A percentile compares a stretch with the other conserved stretches of the same genome.
Evolutionary conservation across 1,140 invertebrate genomes (phyloP).

Genomic region (Mya arenaria): DNA sequence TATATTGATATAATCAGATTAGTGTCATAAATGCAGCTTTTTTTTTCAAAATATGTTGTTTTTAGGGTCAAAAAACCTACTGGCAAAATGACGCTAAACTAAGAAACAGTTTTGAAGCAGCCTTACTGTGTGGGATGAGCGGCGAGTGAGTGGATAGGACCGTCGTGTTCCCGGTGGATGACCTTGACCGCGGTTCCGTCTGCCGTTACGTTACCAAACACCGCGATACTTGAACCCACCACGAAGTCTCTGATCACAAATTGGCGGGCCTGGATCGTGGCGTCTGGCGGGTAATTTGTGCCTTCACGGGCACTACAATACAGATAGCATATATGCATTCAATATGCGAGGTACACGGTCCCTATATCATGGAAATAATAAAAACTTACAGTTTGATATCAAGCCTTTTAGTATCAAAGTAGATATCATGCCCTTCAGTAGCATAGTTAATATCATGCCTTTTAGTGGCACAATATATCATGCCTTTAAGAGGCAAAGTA

Average conservation of each 20-base stretch:
- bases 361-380: no score
- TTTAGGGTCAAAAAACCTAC: no score
- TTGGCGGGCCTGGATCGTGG: conserved; percentile 76
- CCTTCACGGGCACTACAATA: conserved; percentile 70
- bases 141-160: conserved; percentile 77
- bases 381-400: no score
- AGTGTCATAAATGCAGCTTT: neutral
- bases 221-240: conserved; percentile 76
- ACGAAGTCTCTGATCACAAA: conserved; percentile 80
- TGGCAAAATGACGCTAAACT: no score
- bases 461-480: no score
- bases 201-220: conserved; percentile 77
- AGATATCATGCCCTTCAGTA: no score
- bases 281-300: conserved; percentile 77
- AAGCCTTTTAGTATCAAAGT: no score
- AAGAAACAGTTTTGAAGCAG: no score
- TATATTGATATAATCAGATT: neutral
- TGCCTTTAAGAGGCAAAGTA: no score
- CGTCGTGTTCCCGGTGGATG: conserved; percentile 79
- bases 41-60: neutral
- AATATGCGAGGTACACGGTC: no score
- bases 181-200: conserved; percentile 79
- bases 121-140: conserved; percentile 79
- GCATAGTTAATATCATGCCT: no score
- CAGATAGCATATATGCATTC: no score